Conservation (phyloP, 2,888 invertebrate species). For the Apeira syringaria region DNA sequence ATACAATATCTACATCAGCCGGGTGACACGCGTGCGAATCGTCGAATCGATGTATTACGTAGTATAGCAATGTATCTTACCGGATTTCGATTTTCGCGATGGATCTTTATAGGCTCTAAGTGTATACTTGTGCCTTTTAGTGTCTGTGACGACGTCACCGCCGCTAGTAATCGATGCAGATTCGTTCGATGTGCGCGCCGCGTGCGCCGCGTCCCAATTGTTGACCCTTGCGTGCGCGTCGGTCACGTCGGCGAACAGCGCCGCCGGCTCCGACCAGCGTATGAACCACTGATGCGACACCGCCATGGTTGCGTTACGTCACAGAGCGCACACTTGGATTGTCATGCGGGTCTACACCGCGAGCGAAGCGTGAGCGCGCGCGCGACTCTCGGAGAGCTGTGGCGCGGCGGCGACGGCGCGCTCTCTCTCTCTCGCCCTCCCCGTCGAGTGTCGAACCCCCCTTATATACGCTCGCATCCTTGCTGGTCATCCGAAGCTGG, state of each 20-base stretch:
- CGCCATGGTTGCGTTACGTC: constrained; percentile 55
- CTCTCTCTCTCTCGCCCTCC: constrained; percentile 49
- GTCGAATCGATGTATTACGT: no score
- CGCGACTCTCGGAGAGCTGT: constrained; percentile 48
- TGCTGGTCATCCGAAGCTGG: constrained; percentile 14
- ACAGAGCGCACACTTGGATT: constrained; percentile 22
- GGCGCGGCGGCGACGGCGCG: constrained; percentile 33
- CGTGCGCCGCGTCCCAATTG: constrained; percentile 47
- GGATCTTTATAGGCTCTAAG: constrained; percentile 26
- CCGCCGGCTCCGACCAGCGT: constrained; percentile 71
- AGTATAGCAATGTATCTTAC: constrained; percentile 27
- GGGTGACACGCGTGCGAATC: no score
- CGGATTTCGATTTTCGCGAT: constrained; percentile 33
- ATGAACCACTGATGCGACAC: constrained; percentile 79
- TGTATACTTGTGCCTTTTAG: constrained; percentile 15
- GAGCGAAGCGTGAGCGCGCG: constrained; percentile 56
- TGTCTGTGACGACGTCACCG: constrained; percentile 27
- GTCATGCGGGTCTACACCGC: constrained; percentile 41
- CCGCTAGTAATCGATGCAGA: constrained; percentile 28
- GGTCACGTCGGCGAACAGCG: constrained; percentile 61
- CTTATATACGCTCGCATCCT: constrained; percentile 36
- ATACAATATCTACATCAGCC: no score
- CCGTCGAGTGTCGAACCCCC: constrained; percentile 44
- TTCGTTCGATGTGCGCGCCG: constrained; percentile 33
- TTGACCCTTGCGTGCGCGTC: constrained; percentile 57